These are phyloP conservation scores for Sinocyclocheilus grahami DNA, from an alignment of 2,113 vertebrate species.

Conservation along the genomic window DNA sequence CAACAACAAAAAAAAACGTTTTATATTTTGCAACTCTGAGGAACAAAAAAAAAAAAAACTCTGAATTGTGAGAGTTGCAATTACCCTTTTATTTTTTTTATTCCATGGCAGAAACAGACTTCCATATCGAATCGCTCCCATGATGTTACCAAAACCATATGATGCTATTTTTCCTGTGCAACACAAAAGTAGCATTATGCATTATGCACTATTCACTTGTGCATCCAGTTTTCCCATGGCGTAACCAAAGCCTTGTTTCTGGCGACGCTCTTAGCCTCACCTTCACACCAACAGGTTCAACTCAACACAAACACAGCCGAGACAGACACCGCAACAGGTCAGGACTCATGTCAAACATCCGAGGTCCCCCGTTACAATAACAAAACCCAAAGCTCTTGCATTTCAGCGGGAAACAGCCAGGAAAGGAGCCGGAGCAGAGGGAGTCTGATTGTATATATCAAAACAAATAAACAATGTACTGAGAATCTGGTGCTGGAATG, in stretches of 20 bases:
- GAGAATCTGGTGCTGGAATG: neutral
- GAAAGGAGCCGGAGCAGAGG: neutral
- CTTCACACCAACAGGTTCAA: neutral
- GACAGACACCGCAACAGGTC: conserved; percentile 1
- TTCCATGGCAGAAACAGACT: neutral
- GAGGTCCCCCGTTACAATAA: neutral
- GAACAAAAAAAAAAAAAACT: too few species aligned
- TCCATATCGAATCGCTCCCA: neutral
- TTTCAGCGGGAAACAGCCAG: neutral
- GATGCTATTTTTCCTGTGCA: neutral
- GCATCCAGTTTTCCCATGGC: neutral
- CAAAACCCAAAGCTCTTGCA: neutral
- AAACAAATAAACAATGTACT: conserved; percentile 1
- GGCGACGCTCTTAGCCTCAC: neutral
- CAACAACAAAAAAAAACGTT: too few species aligned
- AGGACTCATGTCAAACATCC: conserved; percentile 14
- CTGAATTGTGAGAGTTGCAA: too few species aligned
- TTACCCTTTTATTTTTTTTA: neutral
- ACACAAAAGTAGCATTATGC: neutral
- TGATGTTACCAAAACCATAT: neutral
- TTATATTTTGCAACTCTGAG: too few species aligned
- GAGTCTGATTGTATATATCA: neutral
- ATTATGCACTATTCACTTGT: too few species aligned
- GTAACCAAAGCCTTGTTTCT: neutral
- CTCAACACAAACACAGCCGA: neutral